Percentiles rank a stretch among this genome's conserved stretches.
These are phyloP conservation scores for Synanthedon formicaeformis DNA, from an alignment of 2,888 invertebrate genomes.

Conservation along the genomic window DNA sequence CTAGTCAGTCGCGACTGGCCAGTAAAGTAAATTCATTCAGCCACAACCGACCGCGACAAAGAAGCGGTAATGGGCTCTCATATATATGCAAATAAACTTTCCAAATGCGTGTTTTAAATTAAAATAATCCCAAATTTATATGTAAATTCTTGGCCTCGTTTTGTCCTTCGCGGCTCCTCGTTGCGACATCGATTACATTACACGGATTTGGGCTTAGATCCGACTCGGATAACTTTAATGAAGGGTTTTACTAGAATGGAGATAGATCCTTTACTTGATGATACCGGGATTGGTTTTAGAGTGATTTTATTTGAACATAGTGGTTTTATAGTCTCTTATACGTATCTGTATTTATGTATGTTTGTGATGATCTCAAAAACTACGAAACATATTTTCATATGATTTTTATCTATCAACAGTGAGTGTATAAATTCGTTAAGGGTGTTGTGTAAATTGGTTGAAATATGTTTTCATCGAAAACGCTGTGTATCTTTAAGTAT, in stretches of 20 bases:
- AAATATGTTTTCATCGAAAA: no score
- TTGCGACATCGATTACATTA: conserved; percentile 62
- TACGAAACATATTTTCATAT: no score
- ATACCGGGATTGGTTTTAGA: conserved; percentile 26
- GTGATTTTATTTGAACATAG: conserved; percentile 26
- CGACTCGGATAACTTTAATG: conserved; percentile 56
- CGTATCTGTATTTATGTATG: no score
- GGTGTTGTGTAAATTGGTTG: no score
- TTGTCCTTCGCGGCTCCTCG: conserved; percentile 61
- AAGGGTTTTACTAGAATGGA: conserved; percentile 49
- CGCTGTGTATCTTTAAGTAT: no score
- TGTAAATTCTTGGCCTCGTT: conserved; percentile 64
- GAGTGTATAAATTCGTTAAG: no score
- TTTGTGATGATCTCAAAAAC: no score
- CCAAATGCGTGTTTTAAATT: conserved; percentile 61
- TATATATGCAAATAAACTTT: conserved; percentile 65
- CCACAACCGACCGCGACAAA: conserved; percentile 48
- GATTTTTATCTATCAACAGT: no score
- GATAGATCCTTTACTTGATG: conserved; percentile 43
- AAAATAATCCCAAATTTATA: conserved; percentile 68
- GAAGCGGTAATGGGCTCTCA: conserved; percentile 54
- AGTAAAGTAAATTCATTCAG: conserved; percentile 42
- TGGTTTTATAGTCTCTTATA: no score
- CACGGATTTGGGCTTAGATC: conserved; percentile 56
- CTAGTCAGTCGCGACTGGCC: conserved; percentile 11